Percentiles rank a stretch among this genome's conserved stretches.
These are phyloP conservation scores for Xenopus tropicalis DNA, from an alignment of 2,113 vertebrate species.

Conservation along the genomic window UCB_Xtro_10.0 CM004447.2:114939001-114939500, in stretches of 20 bases:
- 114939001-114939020: constrained; percentile 80
- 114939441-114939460: background rate
- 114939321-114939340: background rate
- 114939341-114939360: background rate
- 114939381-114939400: background rate
- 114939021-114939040: constrained; percentile 68
- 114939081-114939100: constrained; percentile 93
- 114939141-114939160: constrained; percentile 72
- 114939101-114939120: constrained; percentile 92
- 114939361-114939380: background rate
- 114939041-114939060: constrained; percentile 87
- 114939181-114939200: constrained; percentile 80
- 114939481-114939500: constrained; percentile 72
- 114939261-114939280: constrained; percentile 97
- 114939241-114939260: constrained; percentile 80
- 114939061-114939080: constrained; percentile 87
- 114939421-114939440: background rate
- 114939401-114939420: constrained; percentile 14
- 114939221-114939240: constrained; percentile 49
- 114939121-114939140: constrained; percentile 84
- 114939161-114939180: constrained; percentile 61
- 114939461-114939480: background rate
- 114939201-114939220: constrained; percentile 61
- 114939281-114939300: constrained; percentile 97
- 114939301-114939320: constrained; percentile 53